Base-by-base conservation (phyloP, 2,113 vertebrate species). In the Chauna torquata region DNA sequence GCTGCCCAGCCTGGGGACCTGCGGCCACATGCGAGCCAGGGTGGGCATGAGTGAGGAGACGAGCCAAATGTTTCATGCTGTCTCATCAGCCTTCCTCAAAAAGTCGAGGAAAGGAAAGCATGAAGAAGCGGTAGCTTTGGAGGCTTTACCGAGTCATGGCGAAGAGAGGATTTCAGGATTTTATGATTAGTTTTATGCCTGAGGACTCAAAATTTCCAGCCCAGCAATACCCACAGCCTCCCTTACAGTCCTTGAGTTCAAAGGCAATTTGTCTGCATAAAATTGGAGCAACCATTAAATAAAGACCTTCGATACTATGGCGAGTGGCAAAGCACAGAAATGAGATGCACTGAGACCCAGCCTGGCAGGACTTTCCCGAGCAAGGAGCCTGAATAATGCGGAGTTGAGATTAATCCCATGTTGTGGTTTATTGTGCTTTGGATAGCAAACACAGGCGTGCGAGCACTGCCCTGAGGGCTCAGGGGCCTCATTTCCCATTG, bases 191-290 rank as follows among this genome's bases (percentile, higher is more conserved):
- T 76, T 86, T 4, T 24, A 32, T 28, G 92, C 85, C 92, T 70
- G 61, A 75, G 86, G 92, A 86, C 83, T 83, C 3, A 1, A 82
- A 83, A 44, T 45, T 66, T 66, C 57, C 89, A 90, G 45, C 82
- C 62, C 9, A 7, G 81, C 85, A 16, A 44, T 30, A 69, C 87
- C 68, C 42, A 8, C 77, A 59, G 55, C 77, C 65, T 86, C 66
- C 71, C 86, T 65, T 45, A 12, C 55, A 75, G 82, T 20, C 54
- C 86, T 55, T 4, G 72, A 89, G 70, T 70, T 92, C 88, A 55
- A 71, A 92, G 89, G 77, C 86, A 80, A 83, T 80, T 92, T 94
- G 78, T 61, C 92, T 66, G 89, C 68, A 34, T 75, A 61, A 61
- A 83, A 76, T 76, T 8, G 68, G 92, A 92, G 86, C 62, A 22